Evolutionary conservation across 1,140 invertebrate genomes (phyloP), one percentile per base, ranked within the genome.

Genomic region (Rhynchophorus ferrugineus): DNA sequence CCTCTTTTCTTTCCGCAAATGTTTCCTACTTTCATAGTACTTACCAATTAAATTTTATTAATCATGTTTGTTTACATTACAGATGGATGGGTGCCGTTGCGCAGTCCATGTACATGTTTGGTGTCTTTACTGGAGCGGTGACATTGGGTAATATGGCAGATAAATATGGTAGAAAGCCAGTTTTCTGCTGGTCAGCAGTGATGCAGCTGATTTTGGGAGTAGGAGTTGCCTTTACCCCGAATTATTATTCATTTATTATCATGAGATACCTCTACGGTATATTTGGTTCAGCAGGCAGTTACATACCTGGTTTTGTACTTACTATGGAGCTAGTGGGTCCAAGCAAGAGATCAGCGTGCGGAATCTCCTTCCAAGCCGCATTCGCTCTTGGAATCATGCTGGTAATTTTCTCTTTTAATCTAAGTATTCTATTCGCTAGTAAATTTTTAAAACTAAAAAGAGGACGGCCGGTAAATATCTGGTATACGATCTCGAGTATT

Each of bases 311-410:
- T 1, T 91, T 91, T 66, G 88, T 91, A 1, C 65, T 92, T 8
- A 84, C 87, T 2, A 90, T 93, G 83, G 91, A 95, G 70, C 66
- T 91, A 54, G 86, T 93, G 1, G 89, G 89, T 13, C 73, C 88
- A 0, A 80, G 79, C 33, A 89, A 85, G 65, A 72, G 91, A 37
- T 91, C 89, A 0, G 74, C 80, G 1, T 90, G 87, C 67, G 91
- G 90, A 2, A 78, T 92, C 33, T 76, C 83, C 16, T 89, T 90
- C 58, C 85, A 89, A 73, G 77, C 79, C 29, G 78, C 80, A 1
- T 95, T 93, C 70, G 87, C 89, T 3, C 67, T 76, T 3, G 91
- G 90, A 13, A 82, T 93, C 14, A 87, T 91, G 78, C 63, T 89
- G 14, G 84, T 93, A 0, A 44, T 41, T 52, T 18, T 8, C 16